phyloP scores from a whole-genome alignment of 2,888 invertebrate genomes.

The Drosophila helvetica region DNA sequence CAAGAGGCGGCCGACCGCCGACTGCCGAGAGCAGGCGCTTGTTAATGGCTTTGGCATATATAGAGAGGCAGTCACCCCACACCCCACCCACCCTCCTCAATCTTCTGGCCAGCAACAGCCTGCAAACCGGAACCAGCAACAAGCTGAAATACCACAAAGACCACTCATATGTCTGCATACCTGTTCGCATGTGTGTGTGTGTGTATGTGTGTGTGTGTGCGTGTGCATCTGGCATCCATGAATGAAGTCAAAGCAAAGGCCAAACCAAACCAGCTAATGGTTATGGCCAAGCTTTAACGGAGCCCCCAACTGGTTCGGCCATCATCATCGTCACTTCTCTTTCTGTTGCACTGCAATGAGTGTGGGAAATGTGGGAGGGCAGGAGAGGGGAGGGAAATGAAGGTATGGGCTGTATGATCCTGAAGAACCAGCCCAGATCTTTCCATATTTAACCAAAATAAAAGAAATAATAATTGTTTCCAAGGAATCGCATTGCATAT shows the following conservation, averaged over 20 bases:
- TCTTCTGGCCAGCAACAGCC: conserved; percentile 4
- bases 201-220: not conserved
- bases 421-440: no score
- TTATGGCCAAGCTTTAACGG: conserved; percentile 23
- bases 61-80: not conserved
- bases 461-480: no score
- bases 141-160: conserved; percentile 23
- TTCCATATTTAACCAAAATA: no score
- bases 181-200: not conserved
- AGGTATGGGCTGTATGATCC: no score
- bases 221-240: conserved; percentile 15
- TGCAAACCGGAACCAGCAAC: conserved; percentile 15
- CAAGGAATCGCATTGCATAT: not conserved
- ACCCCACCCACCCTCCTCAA: no score
- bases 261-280: conserved; percentile 25
- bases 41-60: conserved; percentile 21
- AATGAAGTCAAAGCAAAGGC: conserved; percentile 23
- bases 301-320: conserved; percentile 33
- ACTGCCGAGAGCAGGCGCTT: conserved; percentile 15
- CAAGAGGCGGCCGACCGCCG: conserved; percentile 11
- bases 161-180: conserved; percentile 2
- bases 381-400: no score
- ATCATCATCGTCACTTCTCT: conserved; percentile 25
- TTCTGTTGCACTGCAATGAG: not conserved
- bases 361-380: no score